Percentiles rank a stretch among this genome's conserved stretches.
phyloP scores from a whole-genome alignment of 1,140 invertebrate genomes.

The Euglossa dilemma region DNA sequence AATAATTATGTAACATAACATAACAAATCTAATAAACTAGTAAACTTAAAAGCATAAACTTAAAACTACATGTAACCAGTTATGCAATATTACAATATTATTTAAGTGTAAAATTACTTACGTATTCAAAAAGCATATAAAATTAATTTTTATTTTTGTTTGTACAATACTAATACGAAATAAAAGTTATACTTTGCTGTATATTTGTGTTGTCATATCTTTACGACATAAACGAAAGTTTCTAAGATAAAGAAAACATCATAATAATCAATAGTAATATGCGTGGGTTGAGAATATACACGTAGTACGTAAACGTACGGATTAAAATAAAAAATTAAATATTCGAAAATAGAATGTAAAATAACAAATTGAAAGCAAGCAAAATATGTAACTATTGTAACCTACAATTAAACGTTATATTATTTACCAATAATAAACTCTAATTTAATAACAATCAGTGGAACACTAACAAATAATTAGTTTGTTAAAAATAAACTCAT shows the following conservation, averaged over 20 bases:
- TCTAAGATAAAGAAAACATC: neutral
- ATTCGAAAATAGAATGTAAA: neutral
- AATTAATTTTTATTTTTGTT: neutral
- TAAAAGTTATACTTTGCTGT: neutral
- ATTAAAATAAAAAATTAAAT: neutral
- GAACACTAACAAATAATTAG: constrained; percentile 22
- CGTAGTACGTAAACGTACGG: neutral
- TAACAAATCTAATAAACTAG: neutral
- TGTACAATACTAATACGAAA: neutral
- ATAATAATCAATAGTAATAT: neutral
- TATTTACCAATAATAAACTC: neutral
- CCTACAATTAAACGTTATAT: neutral
- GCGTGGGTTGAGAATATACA: neutral
- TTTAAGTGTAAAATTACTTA: constrained; percentile 1
- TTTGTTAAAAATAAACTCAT: constrained; percentile 53
- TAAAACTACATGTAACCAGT: neutral
- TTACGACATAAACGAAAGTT: neutral
- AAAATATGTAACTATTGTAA: neutral
- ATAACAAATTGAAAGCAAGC: neutral
- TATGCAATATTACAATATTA: neutral
- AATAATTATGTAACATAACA: neutral
- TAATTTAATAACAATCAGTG: neutral
- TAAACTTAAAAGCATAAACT: neutral
- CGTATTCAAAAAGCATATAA: neutral
- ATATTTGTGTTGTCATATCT: neutral